A percentile compares a stretch with the other conserved stretches of the same genome.
phyloP scores from a whole-genome alignment of 1,140 invertebrate genomes.

The Microplitis demolitor region DNA sequence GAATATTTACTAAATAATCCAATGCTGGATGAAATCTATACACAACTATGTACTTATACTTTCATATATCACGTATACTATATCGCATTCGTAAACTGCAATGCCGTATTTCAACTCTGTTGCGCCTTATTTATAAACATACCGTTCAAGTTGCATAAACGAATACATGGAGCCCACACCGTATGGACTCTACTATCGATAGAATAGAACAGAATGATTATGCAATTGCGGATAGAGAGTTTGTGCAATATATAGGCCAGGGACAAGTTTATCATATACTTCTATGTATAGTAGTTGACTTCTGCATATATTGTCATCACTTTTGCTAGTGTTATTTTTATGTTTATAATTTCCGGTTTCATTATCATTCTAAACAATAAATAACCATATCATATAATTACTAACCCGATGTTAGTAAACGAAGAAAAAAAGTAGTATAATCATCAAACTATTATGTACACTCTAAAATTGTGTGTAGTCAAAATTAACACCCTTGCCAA shows the following conservation, averaged over 20 bases:
- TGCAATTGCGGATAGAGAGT: slow-evolving; percentile 45
- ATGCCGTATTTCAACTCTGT: background rate
- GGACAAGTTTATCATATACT: slow-evolving; percentile 33
- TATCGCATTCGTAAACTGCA: background rate
- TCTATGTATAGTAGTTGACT: background rate
- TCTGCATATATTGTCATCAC: background rate
- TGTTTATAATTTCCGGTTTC: background rate
- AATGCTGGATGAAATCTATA: no score
- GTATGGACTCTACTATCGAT: slow-evolving; percentile 39
- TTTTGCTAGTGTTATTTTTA: background rate
- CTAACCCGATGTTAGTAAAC: no score
- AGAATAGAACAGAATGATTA: slow-evolving; percentile 33
- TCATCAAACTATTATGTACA: no score
- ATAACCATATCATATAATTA: no score
- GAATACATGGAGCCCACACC: background rate
- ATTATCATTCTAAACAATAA: no score
- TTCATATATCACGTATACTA: background rate
- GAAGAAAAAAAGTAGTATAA: no score
- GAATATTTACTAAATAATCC: no score
- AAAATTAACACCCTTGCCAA: no score
- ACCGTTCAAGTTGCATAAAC: slow-evolving; percentile 21
- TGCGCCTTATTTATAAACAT: slow-evolving; percentile 1
- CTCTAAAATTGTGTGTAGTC: no score
- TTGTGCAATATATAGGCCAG: slow-evolving; percentile 44
- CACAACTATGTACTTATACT: no score